Conservation (phyloP, 2,113 vertebrate species). For the Poecilia latipinna region DNA sequence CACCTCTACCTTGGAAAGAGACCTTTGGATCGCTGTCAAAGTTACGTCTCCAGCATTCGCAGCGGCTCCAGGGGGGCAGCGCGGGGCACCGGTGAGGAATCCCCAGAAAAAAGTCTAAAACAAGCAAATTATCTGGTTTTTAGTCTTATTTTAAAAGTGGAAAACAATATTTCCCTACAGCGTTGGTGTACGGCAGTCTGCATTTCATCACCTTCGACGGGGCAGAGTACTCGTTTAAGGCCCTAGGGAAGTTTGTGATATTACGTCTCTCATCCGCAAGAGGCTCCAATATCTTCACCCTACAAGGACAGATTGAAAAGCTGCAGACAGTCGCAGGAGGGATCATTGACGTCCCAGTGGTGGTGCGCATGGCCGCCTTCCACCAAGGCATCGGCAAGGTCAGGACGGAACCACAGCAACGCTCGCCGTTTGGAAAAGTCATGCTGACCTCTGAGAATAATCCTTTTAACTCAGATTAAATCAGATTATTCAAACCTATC, state of each 20-base stretch:
- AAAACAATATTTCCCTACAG: constrained; percentile 48
- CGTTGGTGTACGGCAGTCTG: constrained; percentile 81
- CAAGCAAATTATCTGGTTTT: neutral
- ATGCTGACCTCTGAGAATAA: neutral
- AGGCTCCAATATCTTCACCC: constrained; percentile 85
- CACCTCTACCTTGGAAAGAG: constrained; percentile 80
- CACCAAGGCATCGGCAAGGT: constrained; percentile 85
- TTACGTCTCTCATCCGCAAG: constrained; percentile 80
- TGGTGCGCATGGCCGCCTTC: constrained; percentile 82
- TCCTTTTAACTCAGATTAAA: neutral
- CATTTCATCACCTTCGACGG: constrained; percentile 85
- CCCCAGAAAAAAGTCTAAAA: neutral
- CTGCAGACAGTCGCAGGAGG: constrained; percentile 52
- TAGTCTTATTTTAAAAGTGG: neutral
- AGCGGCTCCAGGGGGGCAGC: constrained; percentile 29
- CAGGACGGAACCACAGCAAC: constrained; percentile 24
- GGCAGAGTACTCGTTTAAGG: constrained; percentile 81
- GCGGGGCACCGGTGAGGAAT: constrained; percentile 77
- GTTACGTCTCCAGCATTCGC: constrained; percentile 65
- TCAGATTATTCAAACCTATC: neutral
- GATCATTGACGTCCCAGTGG: constrained; percentile 67
- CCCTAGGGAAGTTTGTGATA: constrained; percentile 83
- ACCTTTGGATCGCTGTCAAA: constrained; percentile 80
- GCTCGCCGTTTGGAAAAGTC: neutral
- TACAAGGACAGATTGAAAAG: constrained; percentile 80